Evolutionary conservation across 2,888 invertebrate genomes (phyloP).

Genomic region (Anodontia alba): DNA sequence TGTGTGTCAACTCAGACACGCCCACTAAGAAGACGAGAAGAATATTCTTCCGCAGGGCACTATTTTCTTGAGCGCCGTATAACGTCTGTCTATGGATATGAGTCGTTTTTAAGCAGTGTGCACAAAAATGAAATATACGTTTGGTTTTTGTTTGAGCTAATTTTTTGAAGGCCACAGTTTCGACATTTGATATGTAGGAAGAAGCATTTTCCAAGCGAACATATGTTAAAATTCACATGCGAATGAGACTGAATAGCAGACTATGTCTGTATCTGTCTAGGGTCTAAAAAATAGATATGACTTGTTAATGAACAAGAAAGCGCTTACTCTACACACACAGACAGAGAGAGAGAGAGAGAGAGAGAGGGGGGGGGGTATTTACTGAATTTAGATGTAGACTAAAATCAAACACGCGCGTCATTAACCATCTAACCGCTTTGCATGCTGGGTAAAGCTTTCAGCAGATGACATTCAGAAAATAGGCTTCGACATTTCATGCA

Average conservation of each 20-base stretch:
- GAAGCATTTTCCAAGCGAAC: not conserved
- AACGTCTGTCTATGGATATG: not conserved
- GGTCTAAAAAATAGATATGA: no score
- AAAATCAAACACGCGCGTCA: no score
- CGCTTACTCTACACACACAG: no score
- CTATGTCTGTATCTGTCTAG: no score
- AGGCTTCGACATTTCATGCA: no score
- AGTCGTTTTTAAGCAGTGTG: not conserved
- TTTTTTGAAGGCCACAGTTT: not conserved
- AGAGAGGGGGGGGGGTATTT: no score
- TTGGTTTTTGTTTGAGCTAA: not conserved
- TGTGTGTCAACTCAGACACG: conserved; percentile 7
- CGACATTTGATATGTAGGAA: not conserved
- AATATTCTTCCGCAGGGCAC: conserved; percentile 9
- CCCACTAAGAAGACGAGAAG: conserved; percentile 8
- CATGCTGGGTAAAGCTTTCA: no score
- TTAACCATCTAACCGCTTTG: no score
- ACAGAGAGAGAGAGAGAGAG: no score
- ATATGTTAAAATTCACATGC: not conserved
- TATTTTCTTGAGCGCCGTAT: conserved; percentile 1
- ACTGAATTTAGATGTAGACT: no score
- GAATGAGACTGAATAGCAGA: not conserved
- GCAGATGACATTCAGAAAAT: no score
- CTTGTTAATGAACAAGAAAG: no score
- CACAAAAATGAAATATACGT: conserved; percentile 10